A percentile compares a stretch with the other conserved stretches of the same genome.
Evolutionary conservation across 2,797 vertebrate genomes (phyloP).

Genomic region (Sebastes paucispinis): DNA sequence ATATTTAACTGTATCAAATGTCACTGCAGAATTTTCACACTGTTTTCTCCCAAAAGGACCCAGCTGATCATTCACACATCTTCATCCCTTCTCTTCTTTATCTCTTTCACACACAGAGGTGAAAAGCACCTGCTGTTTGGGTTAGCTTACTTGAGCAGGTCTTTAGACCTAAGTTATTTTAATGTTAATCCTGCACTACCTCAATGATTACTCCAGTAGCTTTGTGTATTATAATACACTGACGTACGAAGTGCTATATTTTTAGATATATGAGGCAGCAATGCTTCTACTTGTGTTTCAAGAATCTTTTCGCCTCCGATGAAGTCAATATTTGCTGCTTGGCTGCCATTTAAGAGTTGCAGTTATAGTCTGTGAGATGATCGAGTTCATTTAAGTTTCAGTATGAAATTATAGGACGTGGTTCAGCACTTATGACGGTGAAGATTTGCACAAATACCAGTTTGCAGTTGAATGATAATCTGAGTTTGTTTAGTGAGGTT

Average conservation of each 20-base stretch:
- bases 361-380: not conserved
- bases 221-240: constrained; percentile 25
- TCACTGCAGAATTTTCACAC: not conserved
- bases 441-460: not conserved
- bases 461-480: not conserved
- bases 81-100: not conserved
- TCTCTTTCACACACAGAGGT: not conserved
- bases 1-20: not conserved
- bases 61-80: not conserved
- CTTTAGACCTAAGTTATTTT: constrained; percentile 38
- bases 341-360: constrained; percentile 17
- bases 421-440: not conserved
- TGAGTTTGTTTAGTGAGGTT: not conserved
- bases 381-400: not conserved
- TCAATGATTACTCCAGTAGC: constrained; percentile 17
- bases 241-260: constrained; percentile 35
- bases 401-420: not conserved
- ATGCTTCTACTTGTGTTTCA: constrained; percentile 32
- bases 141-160: not conserved
- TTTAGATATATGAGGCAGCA: constrained; percentile 23
- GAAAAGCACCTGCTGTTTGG: constrained; percentile 11
- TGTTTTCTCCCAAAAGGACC: not conserved
- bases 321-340: constrained; percentile 19
- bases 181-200: constrained; percentile 36
- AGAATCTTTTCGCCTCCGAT: constrained; percentile 1